Base-by-base conservation (phyloP, 2,113 vertebrate genomes). In the Delphinapterus leucas region DNA sequence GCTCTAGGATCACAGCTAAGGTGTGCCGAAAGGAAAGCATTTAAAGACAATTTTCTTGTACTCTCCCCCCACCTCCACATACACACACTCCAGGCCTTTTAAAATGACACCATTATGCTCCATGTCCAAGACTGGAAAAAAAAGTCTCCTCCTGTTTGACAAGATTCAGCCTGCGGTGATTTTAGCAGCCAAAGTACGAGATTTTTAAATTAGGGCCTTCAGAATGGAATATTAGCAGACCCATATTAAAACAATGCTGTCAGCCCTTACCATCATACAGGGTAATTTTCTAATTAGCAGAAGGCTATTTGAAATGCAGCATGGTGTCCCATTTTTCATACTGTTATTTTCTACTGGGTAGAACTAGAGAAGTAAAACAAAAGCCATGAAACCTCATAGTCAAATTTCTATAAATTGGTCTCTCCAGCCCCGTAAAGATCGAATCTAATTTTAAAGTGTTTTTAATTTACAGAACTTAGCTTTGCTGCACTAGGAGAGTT, bases 181-280 rank as follows among this genome's bases (percentile, higher is more conserved):
- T 98, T 98, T 93, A 95, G 90, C 88, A 98, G 93, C 92, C 87
- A 98, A 97, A 97, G 97, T 90, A 85, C 73, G 96, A 95, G 93
- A 85, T 88, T 98, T 95, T 97, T 95, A 97, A 97, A 91, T 97
- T 92, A 95, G 88, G 95, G 93, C 82, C 81, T 90, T 95, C 87
- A 36, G 61, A 97, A 90, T 88, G 80, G 93, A 96, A 91, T 90
- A 61, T 95, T 97, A 97, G 91, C 85, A 96, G 94, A 94, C 10
- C 60, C 90, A 84, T 76, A 80, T 96, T 82, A 70, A 23, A 88
- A 84, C 74, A 93, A 71, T 90, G 89, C 44, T 93, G 94, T 82
- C 70, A 89, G 41, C 44, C 96, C 81, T 94, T 63, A 36, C 1
- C 2, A 79, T 31, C 38, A 82, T 71, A 83, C 12, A 93, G 88